A percentile compares a stretch with the other conserved stretches of the same genome.
Evolutionary conservation across 2,888 invertebrate genomes (phyloP).

Genomic region (Trypoxylon attenuatum): DNA sequence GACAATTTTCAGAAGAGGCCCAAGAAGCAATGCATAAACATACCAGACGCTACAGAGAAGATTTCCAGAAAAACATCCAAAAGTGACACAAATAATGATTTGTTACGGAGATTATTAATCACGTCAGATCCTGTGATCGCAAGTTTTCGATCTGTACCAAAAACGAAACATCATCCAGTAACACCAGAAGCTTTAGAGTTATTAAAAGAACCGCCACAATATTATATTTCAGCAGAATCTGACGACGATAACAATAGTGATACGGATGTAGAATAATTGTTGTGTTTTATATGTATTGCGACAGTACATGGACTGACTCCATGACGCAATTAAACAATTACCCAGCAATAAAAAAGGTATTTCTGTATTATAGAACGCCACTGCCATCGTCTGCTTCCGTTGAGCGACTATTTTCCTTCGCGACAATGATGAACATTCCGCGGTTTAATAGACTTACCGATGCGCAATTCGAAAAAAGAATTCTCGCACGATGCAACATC

Average conservation of each 20-base stretch:
- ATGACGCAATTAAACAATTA: no score
- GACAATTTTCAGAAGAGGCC: constrained; percentile 13
- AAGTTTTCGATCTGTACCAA: constrained; percentile 6
- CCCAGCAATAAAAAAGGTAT: no score
- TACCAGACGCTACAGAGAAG: constrained; percentile 1
- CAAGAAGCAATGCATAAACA: constrained; percentile 6
- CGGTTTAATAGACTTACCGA: no score
- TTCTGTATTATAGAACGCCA: no score
- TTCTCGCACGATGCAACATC: no score
- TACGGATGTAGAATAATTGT: neutral
- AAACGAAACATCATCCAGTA: neutral
- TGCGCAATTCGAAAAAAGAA: no score
- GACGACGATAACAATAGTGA: neutral
- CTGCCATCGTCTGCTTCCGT: no score
- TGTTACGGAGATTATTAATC: constrained; percentile 7
- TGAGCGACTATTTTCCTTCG: no score
- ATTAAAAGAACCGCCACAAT: constrained; percentile 1
- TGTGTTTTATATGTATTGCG: no score
- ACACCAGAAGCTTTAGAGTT: constrained; percentile 5
- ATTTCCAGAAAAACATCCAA: constrained; percentile 13
- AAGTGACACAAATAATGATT: constrained; percentile 9
- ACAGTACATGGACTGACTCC: no score
- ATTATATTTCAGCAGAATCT: neutral
- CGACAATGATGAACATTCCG: no score
- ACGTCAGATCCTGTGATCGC: constrained; percentile 10